phyloP scores from a whole-genome alignment of 2,113 vertebrate species.

The Eleginops maclovinus region DNA sequence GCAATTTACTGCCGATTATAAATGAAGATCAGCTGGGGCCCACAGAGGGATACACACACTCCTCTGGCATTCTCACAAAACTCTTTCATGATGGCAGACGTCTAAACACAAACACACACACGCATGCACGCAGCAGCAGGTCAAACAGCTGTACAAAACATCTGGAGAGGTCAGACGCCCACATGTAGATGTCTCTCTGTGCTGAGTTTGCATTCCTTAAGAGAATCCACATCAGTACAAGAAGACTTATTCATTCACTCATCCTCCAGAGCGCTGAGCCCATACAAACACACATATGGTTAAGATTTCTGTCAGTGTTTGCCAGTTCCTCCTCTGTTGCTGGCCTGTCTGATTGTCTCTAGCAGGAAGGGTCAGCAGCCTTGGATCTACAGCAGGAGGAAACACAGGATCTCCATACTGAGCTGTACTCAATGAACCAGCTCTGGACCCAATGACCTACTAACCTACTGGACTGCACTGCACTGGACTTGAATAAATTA shows the following conservation, averaged over 20 bases:
- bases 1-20: constrained; percentile 44
- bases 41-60: constrained; percentile 9
- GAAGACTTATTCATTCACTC: constrained; percentile 50
- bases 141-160: constrained; percentile 73
- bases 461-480: constrained; percentile 42
- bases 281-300: constrained; percentile 40
- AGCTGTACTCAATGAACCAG: constrained; percentile 70
- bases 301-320: constrained; percentile 45
- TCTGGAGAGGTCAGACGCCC: constrained; percentile 68
- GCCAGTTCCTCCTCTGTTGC: constrained; percentile 30
- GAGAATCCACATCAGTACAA: constrained; percentile 49
- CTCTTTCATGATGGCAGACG: constrained; percentile 5
- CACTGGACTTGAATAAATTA: background rate
- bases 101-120: constrained; percentile 27
- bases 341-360: constrained; percentile 32
- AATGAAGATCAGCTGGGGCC: constrained; percentile 36
- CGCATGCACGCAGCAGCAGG: constrained; percentile 23
- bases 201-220: constrained; percentile 54
- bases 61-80: constrained; percentile 24
- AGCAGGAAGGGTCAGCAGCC: constrained; percentile 68
- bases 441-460: constrained; percentile 54
- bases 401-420: constrained; percentile 46
- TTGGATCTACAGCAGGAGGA: constrained; percentile 47
- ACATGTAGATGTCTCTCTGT: constrained; percentile 42
- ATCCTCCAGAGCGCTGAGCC: constrained; percentile 51